Percentiles rank a stretch among this genome's conserved stretches.
These are phyloP conservation scores for Protobothrops flavoviridis DNA, from an alignment of 2,113 vertebrate species.

Conservation along the genomic window DNA sequence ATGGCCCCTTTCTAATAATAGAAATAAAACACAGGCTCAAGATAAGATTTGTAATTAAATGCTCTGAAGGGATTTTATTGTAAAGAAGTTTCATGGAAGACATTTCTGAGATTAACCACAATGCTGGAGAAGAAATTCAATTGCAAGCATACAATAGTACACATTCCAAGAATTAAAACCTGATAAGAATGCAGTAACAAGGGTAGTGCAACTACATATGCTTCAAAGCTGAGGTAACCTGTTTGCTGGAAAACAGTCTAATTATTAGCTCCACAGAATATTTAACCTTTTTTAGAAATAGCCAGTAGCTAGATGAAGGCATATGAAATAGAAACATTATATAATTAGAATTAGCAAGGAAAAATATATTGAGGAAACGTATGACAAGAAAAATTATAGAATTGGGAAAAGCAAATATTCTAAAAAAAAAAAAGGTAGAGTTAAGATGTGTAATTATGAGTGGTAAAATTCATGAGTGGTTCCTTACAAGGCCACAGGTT, in stretches of 20 bases:
- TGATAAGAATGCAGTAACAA: not conserved
- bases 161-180: not conserved
- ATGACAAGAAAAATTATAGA: not conserved
- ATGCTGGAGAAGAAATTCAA: not conserved
- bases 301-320: not conserved
- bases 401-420: not conserved
- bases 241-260: not conserved
- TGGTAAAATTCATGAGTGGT: not conserved
- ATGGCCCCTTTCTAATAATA: not conserved
- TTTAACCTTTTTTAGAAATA: not conserved
- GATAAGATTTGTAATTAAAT: not conserved
- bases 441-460: not conserved
- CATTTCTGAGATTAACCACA: not conserved
- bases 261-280: not conserved
- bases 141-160: not conserved
- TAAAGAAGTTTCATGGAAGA: not conserved
- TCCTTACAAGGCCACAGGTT: not conserved
- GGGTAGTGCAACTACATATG: not conserved
- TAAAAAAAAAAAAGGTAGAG: not conserved
- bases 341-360: not conserved
- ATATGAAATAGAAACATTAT: not conserved
- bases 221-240: not conserved
- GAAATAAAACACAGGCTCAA: not conserved
- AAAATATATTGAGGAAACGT: not conserved
- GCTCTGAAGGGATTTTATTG: not conserved